Evolutionary conservation across 2,113 vertebrate species (phyloP).

Genomic region (Gasterosteus aculeatus): DNA sequence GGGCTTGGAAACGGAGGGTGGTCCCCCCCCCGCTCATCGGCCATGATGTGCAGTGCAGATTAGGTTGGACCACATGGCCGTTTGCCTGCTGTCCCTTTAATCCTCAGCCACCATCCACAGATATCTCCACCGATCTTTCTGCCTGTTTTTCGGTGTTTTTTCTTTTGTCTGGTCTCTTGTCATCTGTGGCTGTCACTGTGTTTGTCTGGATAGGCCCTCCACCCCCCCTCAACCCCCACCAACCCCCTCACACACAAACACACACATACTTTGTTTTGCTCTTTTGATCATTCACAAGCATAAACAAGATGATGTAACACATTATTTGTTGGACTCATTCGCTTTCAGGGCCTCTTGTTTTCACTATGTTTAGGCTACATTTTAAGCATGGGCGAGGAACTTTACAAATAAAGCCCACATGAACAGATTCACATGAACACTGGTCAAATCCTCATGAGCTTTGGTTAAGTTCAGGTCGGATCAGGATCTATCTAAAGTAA

Average conservation of each 20-base stretch:
- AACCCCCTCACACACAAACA: too few species aligned
- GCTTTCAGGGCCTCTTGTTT: slow-evolving; percentile 13
- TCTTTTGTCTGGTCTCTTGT: neutral
- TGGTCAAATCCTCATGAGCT: neutral
- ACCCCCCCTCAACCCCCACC: neutral
- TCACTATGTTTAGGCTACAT: neutral
- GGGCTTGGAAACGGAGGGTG: slow-evolving; percentile 43
- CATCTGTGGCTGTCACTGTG: slow-evolving; percentile 23
- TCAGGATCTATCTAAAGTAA: neutral
- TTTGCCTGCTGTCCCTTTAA: slow-evolving; percentile 73
- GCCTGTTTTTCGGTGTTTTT: slow-evolving; percentile 4
- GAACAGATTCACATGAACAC: neutral
- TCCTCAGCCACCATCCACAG: slow-evolving; percentile 47
- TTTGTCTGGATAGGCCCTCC: neutral
- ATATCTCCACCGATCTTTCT: slow-evolving; percentile 7
- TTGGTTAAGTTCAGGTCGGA: neutral
- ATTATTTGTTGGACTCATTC: slow-evolving; percentile 33
- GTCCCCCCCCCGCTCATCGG: slow-evolving; percentile 56
- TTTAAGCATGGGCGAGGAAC: neutral
- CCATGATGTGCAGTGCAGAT: slow-evolving; percentile 79
- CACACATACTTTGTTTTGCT: neutral
- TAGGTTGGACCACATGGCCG: slow-evolving; percentile 76
- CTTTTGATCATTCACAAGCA: slow-evolving; percentile 39
- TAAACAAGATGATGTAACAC: slow-evolving; percentile 54
- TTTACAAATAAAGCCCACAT: neutral